Evolutionary conservation across 2,888 invertebrate genomes (phyloP).

Genomic region (Eretmocerus hayati): DNA sequence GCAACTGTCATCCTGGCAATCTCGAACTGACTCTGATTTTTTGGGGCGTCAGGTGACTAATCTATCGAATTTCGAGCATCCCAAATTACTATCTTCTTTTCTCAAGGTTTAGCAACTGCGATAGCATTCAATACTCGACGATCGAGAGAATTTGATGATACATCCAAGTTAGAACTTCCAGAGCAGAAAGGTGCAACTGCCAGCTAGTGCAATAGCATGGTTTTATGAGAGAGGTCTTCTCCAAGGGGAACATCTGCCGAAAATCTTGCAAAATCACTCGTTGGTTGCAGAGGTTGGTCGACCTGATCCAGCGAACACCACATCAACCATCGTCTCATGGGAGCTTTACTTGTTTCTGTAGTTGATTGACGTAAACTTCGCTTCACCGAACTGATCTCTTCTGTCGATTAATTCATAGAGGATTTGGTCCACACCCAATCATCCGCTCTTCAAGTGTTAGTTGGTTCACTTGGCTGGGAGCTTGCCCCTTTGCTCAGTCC

Average conservation of each 20-base stretch:
- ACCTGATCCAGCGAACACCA: slow-evolving; percentile 15
- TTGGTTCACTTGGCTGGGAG: slow-evolving; percentile 1
- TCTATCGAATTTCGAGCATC: too few relatives aligned
- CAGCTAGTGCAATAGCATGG: too few relatives aligned
- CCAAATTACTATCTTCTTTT: too few relatives aligned
- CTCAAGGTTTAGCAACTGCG: slow-evolving; percentile 12
- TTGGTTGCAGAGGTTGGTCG: too few relatives aligned
- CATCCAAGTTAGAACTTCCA: neutral
- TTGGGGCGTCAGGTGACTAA: slow-evolving; percentile 15
- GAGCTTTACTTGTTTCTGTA: slow-evolving; percentile 19
- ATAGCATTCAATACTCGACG: slow-evolving; percentile 20
- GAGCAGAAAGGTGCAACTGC: too few relatives aligned
- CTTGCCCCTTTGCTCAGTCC: slow-evolving; percentile 1
- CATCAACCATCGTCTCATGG: slow-evolving; percentile 19
- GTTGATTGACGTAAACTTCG: slow-evolving; percentile 21
- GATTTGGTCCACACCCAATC: slow-evolving; percentile 4
- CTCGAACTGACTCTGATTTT: too few relatives aligned
- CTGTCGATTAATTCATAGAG: neutral
- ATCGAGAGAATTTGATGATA: slow-evolving; percentile 18
- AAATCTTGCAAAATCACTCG: too few relatives aligned
- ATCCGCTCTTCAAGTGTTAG: slow-evolving; percentile 13
- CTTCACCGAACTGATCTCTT: slow-evolving; percentile 14
- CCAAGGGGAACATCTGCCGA: slow-evolving; percentile 8
- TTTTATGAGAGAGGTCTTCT: slow-evolving; percentile 16
- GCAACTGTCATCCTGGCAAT: too few relatives aligned